Evolutionary conservation across 2,888 invertebrate genomes (phyloP).

Genomic region (Drosophila infuscata): DNA sequence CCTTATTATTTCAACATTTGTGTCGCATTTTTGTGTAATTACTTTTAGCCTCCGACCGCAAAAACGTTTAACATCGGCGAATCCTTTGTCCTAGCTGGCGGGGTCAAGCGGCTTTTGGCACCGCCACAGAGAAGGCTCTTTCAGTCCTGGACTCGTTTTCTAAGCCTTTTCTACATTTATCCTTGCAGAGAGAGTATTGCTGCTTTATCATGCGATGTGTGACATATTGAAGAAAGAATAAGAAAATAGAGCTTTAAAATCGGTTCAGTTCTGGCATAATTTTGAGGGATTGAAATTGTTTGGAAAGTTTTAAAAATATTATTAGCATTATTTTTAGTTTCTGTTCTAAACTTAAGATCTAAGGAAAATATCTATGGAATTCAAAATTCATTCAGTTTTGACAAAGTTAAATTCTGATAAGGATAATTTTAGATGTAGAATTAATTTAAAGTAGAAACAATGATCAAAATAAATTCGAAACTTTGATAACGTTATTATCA

Average conservation of each 20-base stretch:
- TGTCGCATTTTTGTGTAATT: slow-evolving; percentile 45
- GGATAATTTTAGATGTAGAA: not conserved
- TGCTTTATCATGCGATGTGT: not conserved
- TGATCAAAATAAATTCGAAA: not conserved
- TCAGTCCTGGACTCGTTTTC: slow-evolving; percentile 18
- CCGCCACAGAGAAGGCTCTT: slow-evolving; percentile 5
- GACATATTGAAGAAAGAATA: not conserved
- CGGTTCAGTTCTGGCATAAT: not conserved
- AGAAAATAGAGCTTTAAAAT: not conserved
- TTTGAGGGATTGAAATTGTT: not conserved
- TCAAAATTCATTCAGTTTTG: not conserved
- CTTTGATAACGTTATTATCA: not conserved
- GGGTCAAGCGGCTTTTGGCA: slow-evolving; percentile 41
- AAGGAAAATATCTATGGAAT: not conserved
- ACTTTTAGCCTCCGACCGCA: slow-evolving; percentile 21
- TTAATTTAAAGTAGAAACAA: not conserved
- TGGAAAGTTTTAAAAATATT: not conserved
- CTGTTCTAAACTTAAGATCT: not conserved
- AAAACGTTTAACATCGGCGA: slow-evolving; percentile 33
- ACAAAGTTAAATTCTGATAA: not conserved
- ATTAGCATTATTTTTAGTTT: not conserved
- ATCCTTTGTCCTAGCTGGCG: slow-evolving; percentile 34
- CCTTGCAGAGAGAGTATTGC: not conserved
- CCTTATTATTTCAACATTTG: slow-evolving; percentile 43
- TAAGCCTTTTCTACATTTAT: slow-evolving; percentile 23